Evolutionary conservation across 2,888 invertebrate genomes (phyloP), one percentile per base, ranked within the genome.

Genomic region (Fabriciana adippe): DNA sequence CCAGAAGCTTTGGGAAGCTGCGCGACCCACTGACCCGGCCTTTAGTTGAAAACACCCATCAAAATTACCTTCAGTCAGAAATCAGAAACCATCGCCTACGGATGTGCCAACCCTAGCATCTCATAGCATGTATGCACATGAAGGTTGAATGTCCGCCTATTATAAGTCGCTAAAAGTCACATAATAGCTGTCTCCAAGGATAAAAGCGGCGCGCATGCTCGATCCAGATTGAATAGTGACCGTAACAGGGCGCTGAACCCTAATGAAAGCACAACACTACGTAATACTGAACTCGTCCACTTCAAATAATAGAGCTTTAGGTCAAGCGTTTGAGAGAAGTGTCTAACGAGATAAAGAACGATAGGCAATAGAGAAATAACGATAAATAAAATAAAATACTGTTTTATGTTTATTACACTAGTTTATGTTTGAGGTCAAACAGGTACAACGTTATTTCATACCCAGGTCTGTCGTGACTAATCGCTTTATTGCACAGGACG

Each of bases 1-100:
- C 84, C 85, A 85, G 87, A 83, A 81, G 83, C 84, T 84, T 81
- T 79, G 81, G 90, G 92, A 93, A 88, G 90, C 93, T 93, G 93
- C 92, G 93, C 93, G 94, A 94, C 94, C 94, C 94, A 94, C 93
- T 94, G 94, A 94, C 94, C 94, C 90, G 86, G 88, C 85, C 87
- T 77, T 77, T 72, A 73, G 74, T 80, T 87, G 86, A 83, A 73
- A 74, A 75, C 76, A 72, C 72, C 72, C 71, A 73, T 76, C 79
- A 77, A 81, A 80, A 68, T 55, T 73, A 72, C 73, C 72, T 72
- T 74, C 71, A 73, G 73, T 73, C 64, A 68, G 62, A 69, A 57
- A 68, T 69, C 55, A 64, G 48, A 53, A 64, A 50, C 55, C 62
- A 16, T 41, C 66, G 62, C 48, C 51, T 55, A 41, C 68, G 73